Evolutionary conservation across 1,140 invertebrate species (phyloP).

Genomic region (Thaumetopoea pityocampa): DNA sequence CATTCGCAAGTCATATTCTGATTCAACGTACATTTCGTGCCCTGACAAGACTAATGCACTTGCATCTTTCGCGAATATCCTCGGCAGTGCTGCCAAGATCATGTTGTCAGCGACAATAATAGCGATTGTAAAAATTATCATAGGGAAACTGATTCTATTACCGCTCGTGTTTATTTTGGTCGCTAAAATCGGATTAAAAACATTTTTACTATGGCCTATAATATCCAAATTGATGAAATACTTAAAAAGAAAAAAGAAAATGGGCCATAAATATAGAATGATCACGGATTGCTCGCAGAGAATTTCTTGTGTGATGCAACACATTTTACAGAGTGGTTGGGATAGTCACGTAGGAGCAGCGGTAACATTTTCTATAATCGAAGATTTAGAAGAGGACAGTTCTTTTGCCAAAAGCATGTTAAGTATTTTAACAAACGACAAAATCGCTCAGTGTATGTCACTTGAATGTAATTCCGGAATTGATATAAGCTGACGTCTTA

Average conservation of each 20-base stretch:
- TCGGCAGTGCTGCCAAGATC: conserved; percentile 65
- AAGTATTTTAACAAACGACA: conserved; percentile 57
- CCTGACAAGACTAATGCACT: conserved; percentile 56
- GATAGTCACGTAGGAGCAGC: conserved; percentile 53
- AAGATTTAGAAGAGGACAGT: conserved; percentile 56
- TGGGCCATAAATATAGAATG: conserved; percentile 44
- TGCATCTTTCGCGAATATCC: conserved; percentile 51
- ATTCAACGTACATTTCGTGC: conserved; percentile 42
- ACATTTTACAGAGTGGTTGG: conserved; percentile 42
- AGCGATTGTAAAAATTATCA: conserved; percentile 52
- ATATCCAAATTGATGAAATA: conserved; percentile 65
- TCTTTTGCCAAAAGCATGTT: conserved; percentile 54
- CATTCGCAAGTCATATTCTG: conserved; percentile 51
- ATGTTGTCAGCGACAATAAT: conserved; percentile 59
- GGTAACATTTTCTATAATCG: conserved; percentile 54
- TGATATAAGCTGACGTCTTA: conserved; percentile 56
- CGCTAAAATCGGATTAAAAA: conserved; percentile 57
- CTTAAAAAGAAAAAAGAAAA: conserved; percentile 60
- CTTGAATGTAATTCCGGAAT: conserved; percentile 62
- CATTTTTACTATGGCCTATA: conserved; percentile 57
- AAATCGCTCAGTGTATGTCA: conserved; percentile 67
- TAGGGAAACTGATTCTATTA: conserved; percentile 53
- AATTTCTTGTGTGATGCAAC: conserved; percentile 57
- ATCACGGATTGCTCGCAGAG: conserved; percentile 58
- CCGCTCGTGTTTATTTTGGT: conserved; percentile 50